Percentiles rank a stretch among this genome's conserved stretches.
Conservation (phyloP, 2,113 vertebrate species). For the Psittacus erithacus region DNA sequence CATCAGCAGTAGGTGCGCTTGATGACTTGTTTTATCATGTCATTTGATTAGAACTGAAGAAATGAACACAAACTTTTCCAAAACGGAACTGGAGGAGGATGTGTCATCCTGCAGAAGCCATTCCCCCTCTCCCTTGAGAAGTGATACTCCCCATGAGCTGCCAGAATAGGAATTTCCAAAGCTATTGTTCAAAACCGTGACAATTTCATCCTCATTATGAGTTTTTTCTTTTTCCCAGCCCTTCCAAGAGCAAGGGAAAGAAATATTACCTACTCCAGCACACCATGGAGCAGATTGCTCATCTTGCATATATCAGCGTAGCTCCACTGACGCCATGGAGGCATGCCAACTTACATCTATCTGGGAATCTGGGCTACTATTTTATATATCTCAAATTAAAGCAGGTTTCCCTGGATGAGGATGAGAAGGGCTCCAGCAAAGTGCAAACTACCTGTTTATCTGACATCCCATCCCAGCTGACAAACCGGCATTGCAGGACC, state of each 20-base stretch:
- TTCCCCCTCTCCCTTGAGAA: neutral
- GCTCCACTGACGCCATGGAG: rapidly evolving
- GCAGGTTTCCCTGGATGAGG: neutral
- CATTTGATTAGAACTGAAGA: neutral
- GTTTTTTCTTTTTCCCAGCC: neutral
- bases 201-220: neutral
- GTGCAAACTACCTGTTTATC: neutral
- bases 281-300: neutral
- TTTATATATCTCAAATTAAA: neutral
- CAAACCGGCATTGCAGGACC: rapidly evolving
- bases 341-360: neutral
- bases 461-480: neutral
- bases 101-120: neutral
- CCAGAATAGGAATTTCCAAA: neutral
- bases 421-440: neutral
- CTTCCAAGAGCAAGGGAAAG: neutral
- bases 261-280: neutral
- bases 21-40: neutral
- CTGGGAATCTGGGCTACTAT: neutral
- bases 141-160: neutral
- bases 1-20: neutral
- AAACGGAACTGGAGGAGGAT: neutral
- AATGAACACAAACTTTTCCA: neutral
- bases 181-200: neutral
- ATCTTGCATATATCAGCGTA: neutral